Base-by-base conservation (phyloP, 2,113 vertebrate genomes). In the Argyrosomus japonicus region DNA sequence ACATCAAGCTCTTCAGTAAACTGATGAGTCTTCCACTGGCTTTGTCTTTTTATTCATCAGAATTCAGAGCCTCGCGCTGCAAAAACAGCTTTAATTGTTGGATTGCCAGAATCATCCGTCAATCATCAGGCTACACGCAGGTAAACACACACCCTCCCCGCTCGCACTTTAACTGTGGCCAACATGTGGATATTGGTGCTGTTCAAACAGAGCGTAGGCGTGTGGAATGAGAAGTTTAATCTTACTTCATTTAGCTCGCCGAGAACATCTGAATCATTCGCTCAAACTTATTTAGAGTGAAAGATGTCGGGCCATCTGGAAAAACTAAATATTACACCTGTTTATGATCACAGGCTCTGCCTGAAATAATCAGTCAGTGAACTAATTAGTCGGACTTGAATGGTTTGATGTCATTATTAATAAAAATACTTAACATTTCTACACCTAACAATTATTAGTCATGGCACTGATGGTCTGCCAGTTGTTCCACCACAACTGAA, bases 301-400 rank as follows among this genome's bases (percentile, higher is more conserved):
- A 60, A 82, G 72, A 40, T 85, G 84, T 63, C 17, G 18, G 3
- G 21, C 79, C 40, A 72, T 81, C 64, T 76, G 63, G 69, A 73
- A 53, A 23, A 40, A 21, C 63, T 36, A 45, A 64, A 60, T 47
- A 21, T 45, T 3, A 68, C 56, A 85, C 61, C n/a, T 43, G 61
- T 40, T 81, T 32, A 2, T 12, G 18, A 61, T 61, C 68, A 73
- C 40, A 48, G 15, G 21, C 25, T 19, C 9, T 9, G 43, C 40
- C 58, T 73, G 27, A 36, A 73, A 36, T 0, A 32, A n/a, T 51
- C 2, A 36, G 18, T 21, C 47, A 51, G 0, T 25, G 6, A 50
- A 13, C 6, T 10, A 4, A 67, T 27, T 0, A 45, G 11, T 23
- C 14, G 0, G 18, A 45, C 14, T 13, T 11, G 13, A 43, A 8